Evolutionary conservation across 1,140 invertebrate species (phyloP).

Genomic region (Dendroctonus ponderosae): DNA sequence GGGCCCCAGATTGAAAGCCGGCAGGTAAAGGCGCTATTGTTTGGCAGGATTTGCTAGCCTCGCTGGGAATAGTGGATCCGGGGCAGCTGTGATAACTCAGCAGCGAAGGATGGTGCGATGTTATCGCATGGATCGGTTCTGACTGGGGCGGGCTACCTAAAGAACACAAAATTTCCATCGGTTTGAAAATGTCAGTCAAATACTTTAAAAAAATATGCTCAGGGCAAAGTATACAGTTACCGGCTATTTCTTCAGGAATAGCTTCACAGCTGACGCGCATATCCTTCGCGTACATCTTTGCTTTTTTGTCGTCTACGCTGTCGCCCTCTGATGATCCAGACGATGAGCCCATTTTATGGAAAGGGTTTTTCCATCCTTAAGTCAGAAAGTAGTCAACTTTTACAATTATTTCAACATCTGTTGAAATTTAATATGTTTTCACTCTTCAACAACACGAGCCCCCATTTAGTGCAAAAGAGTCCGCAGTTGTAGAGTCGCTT

Average conservation of each 20-base stretch:
- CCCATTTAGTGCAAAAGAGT: too few relatives aligned
- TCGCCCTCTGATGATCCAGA: conserved; percentile 43
- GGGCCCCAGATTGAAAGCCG: conserved; percentile 26
- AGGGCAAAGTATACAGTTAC: too few relatives aligned
- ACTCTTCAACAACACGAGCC: too few relatives aligned
- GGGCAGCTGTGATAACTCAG: conserved; percentile 49
- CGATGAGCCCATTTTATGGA: conserved; percentile 48
- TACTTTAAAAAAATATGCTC: too few relatives aligned
- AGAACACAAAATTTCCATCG: conserved; percentile 8
- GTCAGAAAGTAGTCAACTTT: background rate
- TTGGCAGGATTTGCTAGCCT: conserved; percentile 42
- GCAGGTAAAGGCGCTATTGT: conserved; percentile 47
- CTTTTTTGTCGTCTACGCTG: conserved; percentile 53
- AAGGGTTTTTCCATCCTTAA: conserved; percentile 69
- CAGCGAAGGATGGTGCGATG: conserved; percentile 43
- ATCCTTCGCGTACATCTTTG: conserved; percentile 66
- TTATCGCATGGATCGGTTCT: conserved; percentile 4
- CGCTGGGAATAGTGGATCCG: conserved; percentile 41
- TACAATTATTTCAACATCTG: too few relatives aligned
- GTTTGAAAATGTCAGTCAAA: too few relatives aligned
- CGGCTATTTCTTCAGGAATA: conserved; percentile 83
- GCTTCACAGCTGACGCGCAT: conserved; percentile 83
- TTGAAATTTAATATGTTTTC: too few relatives aligned
- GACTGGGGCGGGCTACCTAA: conserved; percentile 56
- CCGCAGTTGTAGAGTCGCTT: too few relatives aligned